A percentile compares a stretch with the other conserved stretches of the same genome.
Conservation (phyloP, 1,140 invertebrate genomes). For the Camponotus floridanus region DNA sequence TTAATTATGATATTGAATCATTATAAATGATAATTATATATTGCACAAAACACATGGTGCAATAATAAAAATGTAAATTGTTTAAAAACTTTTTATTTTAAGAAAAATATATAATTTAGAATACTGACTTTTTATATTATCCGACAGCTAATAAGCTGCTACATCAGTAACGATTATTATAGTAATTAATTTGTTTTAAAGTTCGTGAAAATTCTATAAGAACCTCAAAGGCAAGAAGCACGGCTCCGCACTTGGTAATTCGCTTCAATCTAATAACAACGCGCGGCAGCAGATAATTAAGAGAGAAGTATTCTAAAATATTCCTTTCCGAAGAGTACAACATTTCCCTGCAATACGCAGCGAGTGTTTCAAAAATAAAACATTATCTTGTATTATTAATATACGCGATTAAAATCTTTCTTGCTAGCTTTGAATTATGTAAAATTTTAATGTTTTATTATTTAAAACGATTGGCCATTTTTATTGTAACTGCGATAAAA, state of each 20-base stretch:
- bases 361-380: slow-evolving; percentile 7
- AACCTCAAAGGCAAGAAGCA: slow-evolving; percentile 55
- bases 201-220: slow-evolving; percentile 56
- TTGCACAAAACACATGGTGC: neutral
- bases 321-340: slow-evolving; percentile 30
- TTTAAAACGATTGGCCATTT: neutral
- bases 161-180: slow-evolving; percentile 53
- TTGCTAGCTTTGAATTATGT: neutral
- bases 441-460: slow-evolving; percentile 6
- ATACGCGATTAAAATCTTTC: slow-evolving; percentile 5
- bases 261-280: slow-evolving; percentile 53
- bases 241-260: slow-evolving; percentile 49
- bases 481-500: neutral
- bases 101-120: slow-evolving; percentile 25
- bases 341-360: slow-evolving; percentile 30
- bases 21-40: slow-evolving; percentile 20
- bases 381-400: slow-evolving; percentile 32
- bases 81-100: slow-evolving; percentile 1
- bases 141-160: slow-evolving; percentile 52
- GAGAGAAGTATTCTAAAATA: slow-evolving; percentile 50
- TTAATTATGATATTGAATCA: slow-evolving; percentile 31
- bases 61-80: slow-evolving; percentile 3
- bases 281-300: slow-evolving; percentile 49
- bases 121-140: slow-evolving; percentile 11
- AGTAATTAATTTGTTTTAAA: slow-evolving; percentile 61